Evolutionary conservation across 35 echinoderm and acorn worm species (phyloP).

Genomic region (Diadema setosum): DNA sequence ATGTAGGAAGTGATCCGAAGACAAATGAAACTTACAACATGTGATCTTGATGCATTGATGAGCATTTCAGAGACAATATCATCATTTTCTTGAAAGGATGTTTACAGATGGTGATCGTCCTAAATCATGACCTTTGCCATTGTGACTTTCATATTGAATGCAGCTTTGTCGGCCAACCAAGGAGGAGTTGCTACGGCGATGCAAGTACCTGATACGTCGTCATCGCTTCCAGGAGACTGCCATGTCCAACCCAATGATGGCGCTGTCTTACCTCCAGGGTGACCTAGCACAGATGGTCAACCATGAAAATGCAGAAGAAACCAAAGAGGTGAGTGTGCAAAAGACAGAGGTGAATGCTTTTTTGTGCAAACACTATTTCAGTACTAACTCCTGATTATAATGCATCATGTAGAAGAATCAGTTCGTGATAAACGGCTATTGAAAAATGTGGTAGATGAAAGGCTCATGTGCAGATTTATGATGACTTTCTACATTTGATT

Average conservation of each 20-base stretch:
- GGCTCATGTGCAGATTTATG: too few species aligned
- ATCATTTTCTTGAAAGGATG: too few species aligned
- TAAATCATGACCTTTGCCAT: too few species aligned
- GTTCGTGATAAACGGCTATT: background rate
- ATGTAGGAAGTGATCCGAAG: too few species aligned
- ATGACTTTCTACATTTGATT: too few species aligned
- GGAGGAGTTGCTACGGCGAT: conserved; percentile 58
- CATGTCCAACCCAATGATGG: conserved; percentile 56
- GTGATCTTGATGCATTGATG: too few species aligned
- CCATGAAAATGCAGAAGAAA: conserved; percentile 74
- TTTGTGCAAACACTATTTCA: background rate
- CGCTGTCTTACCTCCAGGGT: conserved; percentile 72
- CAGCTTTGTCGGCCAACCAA: conserved; percentile 77
- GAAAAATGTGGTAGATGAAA: too few species aligned
- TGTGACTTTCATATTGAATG: too few species aligned
- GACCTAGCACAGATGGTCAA: conserved; percentile 73
- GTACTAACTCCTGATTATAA: conserved; percentile 57
- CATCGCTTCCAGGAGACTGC: conserved; percentile 88
- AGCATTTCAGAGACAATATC: too few species aligned
- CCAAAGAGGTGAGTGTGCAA: conserved; percentile 69
- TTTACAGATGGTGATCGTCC: too few species aligned
- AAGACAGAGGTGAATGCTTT: background rate
- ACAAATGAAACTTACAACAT: too few species aligned
- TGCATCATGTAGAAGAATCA: background rate
- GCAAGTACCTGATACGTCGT: conserved; percentile 79